Evolutionary conservation across 1,140 invertebrate genomes (phyloP).

Genomic region (Ridgeia piscesae): DNA sequence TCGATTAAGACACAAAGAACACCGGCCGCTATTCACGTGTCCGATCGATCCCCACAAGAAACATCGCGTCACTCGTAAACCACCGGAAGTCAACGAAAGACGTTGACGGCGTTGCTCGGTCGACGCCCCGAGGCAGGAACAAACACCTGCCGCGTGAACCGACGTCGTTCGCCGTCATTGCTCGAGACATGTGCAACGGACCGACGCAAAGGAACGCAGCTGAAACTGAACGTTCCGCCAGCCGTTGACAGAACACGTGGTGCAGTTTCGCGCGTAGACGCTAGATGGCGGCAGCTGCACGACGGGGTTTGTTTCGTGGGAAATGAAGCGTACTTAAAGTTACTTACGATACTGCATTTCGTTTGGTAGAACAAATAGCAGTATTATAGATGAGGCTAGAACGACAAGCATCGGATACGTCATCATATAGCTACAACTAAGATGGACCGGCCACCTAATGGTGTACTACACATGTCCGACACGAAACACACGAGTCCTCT

Average conservation of each 20-base stretch:
- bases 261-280: not conserved
- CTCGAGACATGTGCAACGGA: not conserved
- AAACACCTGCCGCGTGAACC: not conserved
- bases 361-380: too few species aligned
- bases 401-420: too few species aligned
- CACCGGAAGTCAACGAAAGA: not conserved
- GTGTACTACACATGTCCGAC: too few species aligned
- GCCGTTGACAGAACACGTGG: too few species aligned
- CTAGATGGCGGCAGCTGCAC: not conserved
- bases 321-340: too few species aligned
- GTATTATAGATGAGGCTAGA: too few species aligned
- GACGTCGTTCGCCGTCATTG: not conserved
- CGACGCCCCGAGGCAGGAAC: not conserved
- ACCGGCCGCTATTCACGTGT: not conserved
- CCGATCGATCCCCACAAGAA: not conserved
- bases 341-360: too few species aligned
- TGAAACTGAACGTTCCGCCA: not conserved
- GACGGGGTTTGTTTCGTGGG: not conserved
- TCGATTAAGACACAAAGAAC: constrained; percentile 1
- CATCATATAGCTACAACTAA: too few species aligned
- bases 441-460: too few species aligned
- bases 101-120: not conserved
- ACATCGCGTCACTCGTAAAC: not conserved
- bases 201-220: not conserved
- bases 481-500: too few species aligned